phyloP scores from a whole-genome alignment of 2,797 vertebrate genomes.

The Chromobotia macracanthus region DNA sequence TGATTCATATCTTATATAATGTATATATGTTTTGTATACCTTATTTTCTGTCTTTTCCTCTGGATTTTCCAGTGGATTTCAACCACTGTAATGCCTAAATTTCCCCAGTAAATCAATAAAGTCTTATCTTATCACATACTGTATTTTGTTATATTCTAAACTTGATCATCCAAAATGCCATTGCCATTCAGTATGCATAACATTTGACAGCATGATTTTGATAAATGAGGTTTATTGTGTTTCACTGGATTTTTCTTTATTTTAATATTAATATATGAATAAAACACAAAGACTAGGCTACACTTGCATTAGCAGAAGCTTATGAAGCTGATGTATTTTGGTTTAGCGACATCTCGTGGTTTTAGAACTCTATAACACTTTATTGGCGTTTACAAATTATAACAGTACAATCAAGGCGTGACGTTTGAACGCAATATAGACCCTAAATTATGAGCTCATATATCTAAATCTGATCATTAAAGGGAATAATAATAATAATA shows the following conservation, averaged over 20 bases:
- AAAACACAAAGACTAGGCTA: neutral
- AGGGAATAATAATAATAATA: neutral
- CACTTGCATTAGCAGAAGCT: neutral
- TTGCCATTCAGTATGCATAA: neutral
- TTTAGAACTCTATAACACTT: neutral
- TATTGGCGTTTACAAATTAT: neutral
- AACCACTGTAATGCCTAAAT: too few relatives aligned
- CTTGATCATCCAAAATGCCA: neutral
- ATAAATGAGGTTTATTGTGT: neutral
- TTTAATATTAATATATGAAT: neutral
- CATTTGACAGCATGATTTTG: neutral
- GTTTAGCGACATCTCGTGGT: conserved; percentile 18
- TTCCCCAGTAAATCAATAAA: neutral
- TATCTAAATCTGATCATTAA: neutral
- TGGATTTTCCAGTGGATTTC: too few relatives aligned
- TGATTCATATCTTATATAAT: too few relatives aligned
- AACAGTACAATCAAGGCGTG: neutral
- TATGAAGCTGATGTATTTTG: neutral
- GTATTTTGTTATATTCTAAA: neutral
- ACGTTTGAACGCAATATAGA: too few relatives aligned
- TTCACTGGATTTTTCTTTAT: neutral
- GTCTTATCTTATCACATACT: neutral
- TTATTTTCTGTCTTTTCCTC: too few relatives aligned
- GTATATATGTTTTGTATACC: too few relatives aligned
- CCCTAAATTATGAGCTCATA: too few relatives aligned